A percentile compares a stretch with the other conserved stretches of the same genome.
Conservation (phyloP, 2,888 invertebrate genomes). For the Abrostola tripartita region DNA sequence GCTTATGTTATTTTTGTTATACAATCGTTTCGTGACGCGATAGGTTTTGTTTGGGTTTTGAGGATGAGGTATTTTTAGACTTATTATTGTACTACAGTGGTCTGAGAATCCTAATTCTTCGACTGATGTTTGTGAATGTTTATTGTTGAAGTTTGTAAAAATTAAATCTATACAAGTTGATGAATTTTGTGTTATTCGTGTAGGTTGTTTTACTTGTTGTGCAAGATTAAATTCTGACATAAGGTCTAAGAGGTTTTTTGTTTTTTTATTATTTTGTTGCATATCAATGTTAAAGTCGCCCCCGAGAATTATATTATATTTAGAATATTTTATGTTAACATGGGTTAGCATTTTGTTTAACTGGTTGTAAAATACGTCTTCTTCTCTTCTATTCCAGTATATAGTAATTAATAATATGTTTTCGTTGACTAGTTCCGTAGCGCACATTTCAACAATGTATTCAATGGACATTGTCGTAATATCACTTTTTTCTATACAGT, state of each 20-base stretch:
- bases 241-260: background rate
- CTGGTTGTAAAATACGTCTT: conserved; percentile 2
- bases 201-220: background rate
- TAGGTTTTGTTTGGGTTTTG: background rate
- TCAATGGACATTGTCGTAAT: conserved; percentile 7
- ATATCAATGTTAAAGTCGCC: conserved; percentile 13
- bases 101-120: background rate
- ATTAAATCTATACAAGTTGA: background rate
- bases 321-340: conserved; percentile 6
- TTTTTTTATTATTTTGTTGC: background rate
- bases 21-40: background rate
- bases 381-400: conserved; percentile 15
- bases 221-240: background rate
- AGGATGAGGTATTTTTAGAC: background rate
- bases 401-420: background rate
- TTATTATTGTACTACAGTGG: background rate
- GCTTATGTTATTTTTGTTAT: background rate
- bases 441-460: background rate
- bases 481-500: conserved; percentile 7
- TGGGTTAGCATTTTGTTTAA: conserved; percentile 1
- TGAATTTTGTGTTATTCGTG: background rate
- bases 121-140: background rate
- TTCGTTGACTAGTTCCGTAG: background rate
- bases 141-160: background rate
- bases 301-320: conserved; percentile 4